Base-by-base conservation (phyloP, 1,140 invertebrate species). In the Procambarus clarkii region DNA sequence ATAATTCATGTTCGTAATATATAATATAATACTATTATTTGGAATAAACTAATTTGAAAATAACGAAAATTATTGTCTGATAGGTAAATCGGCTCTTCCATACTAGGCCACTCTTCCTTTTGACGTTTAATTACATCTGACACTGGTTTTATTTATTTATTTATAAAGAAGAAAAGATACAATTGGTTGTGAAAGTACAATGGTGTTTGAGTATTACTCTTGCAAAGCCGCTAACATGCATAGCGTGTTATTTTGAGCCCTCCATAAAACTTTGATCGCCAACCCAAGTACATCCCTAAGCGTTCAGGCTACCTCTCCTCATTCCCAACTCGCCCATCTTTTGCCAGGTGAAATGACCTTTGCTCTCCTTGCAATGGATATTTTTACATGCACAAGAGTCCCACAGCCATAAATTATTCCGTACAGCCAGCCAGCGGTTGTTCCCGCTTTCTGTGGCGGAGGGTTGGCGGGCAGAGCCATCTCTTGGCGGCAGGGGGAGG, bases 381-480 rank as follows among this genome's bases (percentile, higher is more conserved):
- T 82, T 82, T 82, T 82, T 60, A 82, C 80, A 82, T 82, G 80
- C 80, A 60, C 13, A 60, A 24, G 80, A 82, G 69, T 34, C 24
- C 69, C 69, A 44, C 84, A 2, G 21, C 71, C 69, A 86, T 77
- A 78, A 78, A 78, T 86, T 60, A 78, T 78, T 76, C 71, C n/a
- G 21, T 48, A 78, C 58, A 24, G 44, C 85, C 58, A 34, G 48
- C 85, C 64, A 60, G n/a, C n/a, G 13, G 76, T 58, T 48, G 45
- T 46, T 8, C 45, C 86, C 77, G 86, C 81, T 88, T 88, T 88
- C 86, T 88, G n/a, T 88, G 54, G 45, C 44, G 24, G 13, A 8
- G 2, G 11, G 74, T 54, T 34, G 50, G 86, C 21, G 54, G 15
- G 60, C 13, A 48, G 77, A 50, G 86, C 44, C 86, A 88, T 88